A percentile compares a stretch with the other conserved stretches of the same genome.
Evolutionary conservation across 1,140 invertebrate species (phyloP).

Genomic region (Plectus sambesii): DNA sequence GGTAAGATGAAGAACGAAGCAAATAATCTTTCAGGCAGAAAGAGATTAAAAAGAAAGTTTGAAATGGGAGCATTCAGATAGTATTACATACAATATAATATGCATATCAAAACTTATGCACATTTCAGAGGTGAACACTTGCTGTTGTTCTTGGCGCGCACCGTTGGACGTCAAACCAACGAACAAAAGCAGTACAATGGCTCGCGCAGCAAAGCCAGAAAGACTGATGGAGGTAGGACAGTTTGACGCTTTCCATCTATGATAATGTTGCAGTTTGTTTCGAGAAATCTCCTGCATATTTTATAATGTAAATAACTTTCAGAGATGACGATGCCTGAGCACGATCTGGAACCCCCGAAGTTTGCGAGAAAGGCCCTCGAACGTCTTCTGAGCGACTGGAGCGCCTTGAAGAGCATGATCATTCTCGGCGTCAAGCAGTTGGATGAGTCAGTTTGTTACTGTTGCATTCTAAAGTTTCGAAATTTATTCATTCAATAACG

Average conservation of each 20-base stretch:
- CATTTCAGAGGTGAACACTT: slow-evolving; percentile 75
- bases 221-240: too few relatives aligned
- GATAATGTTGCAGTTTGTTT: too few relatives aligned
- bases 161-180: slow-evolving; percentile 81
- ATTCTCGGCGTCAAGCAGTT: slow-evolving; percentile 29
- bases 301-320: too few relatives aligned
- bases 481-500: slow-evolving; percentile 15
- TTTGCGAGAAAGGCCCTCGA: slow-evolving; percentile 84
- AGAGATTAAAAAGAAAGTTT: too few relatives aligned
- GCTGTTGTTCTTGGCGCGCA: slow-evolving; percentile 87
- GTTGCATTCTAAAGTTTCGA: too few relatives aligned
- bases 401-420: slow-evolving; percentile 70
- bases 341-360: slow-evolving; percentile 89
- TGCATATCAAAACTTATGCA: slow-evolving; percentile 30
- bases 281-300: too few relatives aligned
- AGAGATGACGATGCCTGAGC: slow-evolving; percentile 98
- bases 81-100: slow-evolving; percentile 3
- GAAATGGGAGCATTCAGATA: too few relatives aligned
- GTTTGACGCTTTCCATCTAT: too few relatives aligned
- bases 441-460: too few relatives aligned
- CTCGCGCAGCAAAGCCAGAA: slow-evolving; percentile 52
- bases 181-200: slow-evolving; percentile 79
- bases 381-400: slow-evolving; percentile 73
- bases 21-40: too few relatives aligned
- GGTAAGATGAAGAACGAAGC: too few relatives aligned